Evolutionary conservation across 2,888 invertebrate species (phyloP).

Genomic region (Galerucella calmariensis): DNA sequence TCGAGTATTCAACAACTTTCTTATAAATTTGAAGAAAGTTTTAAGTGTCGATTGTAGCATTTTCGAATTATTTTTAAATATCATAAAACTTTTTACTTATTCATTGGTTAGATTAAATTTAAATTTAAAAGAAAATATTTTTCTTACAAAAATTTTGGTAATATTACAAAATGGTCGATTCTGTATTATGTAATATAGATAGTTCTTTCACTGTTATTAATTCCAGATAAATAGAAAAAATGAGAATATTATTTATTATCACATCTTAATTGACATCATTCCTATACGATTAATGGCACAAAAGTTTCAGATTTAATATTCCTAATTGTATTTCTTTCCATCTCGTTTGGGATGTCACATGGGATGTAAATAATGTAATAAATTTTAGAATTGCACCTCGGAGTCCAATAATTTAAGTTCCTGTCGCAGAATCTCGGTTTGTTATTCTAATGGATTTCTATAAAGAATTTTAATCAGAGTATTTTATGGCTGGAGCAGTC

Average conservation of each 20-base stretch:
- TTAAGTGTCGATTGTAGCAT: too few species aligned
- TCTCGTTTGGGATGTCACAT: conserved; percentile 39
- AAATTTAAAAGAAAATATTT: too few species aligned
- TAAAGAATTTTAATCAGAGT: conserved; percentile 42
- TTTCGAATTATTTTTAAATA: too few species aligned
- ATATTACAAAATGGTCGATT: too few species aligned
- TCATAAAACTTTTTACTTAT: too few species aligned
- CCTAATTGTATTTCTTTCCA: conserved; percentile 40
- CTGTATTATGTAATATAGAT: too few species aligned
- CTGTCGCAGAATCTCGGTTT: conserved; percentile 45
- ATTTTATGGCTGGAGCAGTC: conserved; percentile 32
- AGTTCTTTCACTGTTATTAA: too few species aligned
- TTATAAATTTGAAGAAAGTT: too few species aligned
- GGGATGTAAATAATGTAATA: conserved; percentile 50
- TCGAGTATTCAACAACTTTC: too few species aligned
- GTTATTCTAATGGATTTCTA: conserved; percentile 50
- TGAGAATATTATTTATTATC: neutral
- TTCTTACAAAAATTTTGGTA: too few species aligned
- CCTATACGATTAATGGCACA: neutral
- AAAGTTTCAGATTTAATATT: conserved; percentile 39
- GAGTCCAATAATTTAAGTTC: conserved; percentile 50
- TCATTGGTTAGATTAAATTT: too few species aligned
- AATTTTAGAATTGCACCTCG: conserved; percentile 51
- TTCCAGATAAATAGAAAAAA: too few species aligned
- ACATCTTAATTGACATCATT: neutral